A percentile compares a stretch with the other conserved stretches of the same genome.
Evolutionary conservation across 2,888 invertebrate species (phyloP).

Genomic region (Thera britannica): DNA sequence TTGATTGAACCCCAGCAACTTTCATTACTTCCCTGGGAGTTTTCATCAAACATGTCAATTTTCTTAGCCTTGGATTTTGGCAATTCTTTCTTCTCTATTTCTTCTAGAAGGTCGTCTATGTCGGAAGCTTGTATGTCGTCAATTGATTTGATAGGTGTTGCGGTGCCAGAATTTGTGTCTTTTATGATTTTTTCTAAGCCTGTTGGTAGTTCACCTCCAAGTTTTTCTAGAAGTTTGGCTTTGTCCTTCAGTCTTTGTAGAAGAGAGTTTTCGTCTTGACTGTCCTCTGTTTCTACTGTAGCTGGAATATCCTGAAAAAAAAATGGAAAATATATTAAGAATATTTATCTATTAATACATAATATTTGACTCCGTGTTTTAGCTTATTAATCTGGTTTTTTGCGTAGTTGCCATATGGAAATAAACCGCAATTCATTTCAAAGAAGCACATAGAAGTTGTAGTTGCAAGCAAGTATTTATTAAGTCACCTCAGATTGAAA

Average conservation of each 20-base stretch:
- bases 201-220: constrained; percentile 81
- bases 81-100: constrained; percentile 75
- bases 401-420: too few species aligned
- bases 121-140: constrained; percentile 47
- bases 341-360: too few species aligned
- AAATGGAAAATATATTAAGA: neutral
- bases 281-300: constrained; percentile 61
- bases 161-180: constrained; percentile 54
- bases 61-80: constrained; percentile 63
- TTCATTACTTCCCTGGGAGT: constrained; percentile 45
- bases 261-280: constrained; percentile 68
- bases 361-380: too few species aligned
- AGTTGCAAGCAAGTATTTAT: neutral
- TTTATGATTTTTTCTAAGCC: constrained; percentile 78
- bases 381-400: too few species aligned
- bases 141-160: constrained; percentile 54
- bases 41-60: constrained; percentile 54
- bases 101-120: constrained; percentile 72
- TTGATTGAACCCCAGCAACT: constrained; percentile 60
- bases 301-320: constrained; percentile 47
- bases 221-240: constrained; percentile 79
- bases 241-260: constrained; percentile 76
- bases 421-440: too few species aligned
- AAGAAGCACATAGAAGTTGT: neutral
- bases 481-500: constrained; percentile 76